These are phyloP conservation scores for Sturmia bella DNA, from an alignment of 2,888 invertebrate species.

Conservation along the genomic window DNA sequence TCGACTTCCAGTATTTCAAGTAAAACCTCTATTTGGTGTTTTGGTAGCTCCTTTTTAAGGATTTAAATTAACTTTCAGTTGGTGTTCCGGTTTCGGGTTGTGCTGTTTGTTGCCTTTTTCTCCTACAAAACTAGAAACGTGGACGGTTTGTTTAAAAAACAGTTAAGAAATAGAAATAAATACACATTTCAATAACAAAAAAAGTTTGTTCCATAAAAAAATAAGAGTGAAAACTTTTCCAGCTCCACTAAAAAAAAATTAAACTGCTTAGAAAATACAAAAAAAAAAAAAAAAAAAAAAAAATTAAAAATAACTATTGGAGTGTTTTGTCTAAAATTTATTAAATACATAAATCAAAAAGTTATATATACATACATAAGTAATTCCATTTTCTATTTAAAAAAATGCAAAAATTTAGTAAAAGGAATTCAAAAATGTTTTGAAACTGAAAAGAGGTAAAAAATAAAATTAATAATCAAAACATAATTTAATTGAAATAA, in stretches of 20 bases:
- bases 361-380: not conserved
- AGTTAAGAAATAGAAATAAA: slow-evolving; percentile 62
- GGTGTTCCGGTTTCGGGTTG: slow-evolving; percentile 83
- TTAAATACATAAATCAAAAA: slow-evolving; percentile 9
- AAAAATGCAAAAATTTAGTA: too few relatives aligned
- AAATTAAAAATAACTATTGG: slow-evolving; percentile 7
- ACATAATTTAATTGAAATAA: too few relatives aligned
- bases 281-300: slow-evolving; percentile 24
- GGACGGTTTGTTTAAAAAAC: slow-evolving; percentile 72
- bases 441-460: too few relatives aligned
- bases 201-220: slow-evolving; percentile 33
- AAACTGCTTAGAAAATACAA: slow-evolving; percentile 40
- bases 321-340: not conserved
- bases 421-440: too few relatives aligned
- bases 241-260: slow-evolving; percentile 17
- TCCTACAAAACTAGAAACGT: slow-evolving; percentile 76
- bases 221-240: slow-evolving; percentile 56
- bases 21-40: slow-evolving; percentile 53
- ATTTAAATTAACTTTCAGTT: slow-evolving; percentile 79
- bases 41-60: slow-evolving; percentile 66
- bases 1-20: slow-evolving; percentile 60
- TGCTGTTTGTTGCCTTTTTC: slow-evolving; percentile 82
- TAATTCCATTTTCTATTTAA: too few relatives aligned
- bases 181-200: slow-evolving; percentile 54
- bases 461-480: too few relatives aligned